A percentile compares a stretch with the other conserved stretches of the same genome.
Conservation (phyloP, 2,888 invertebrate species). For the Microctonus hyperodae region DNA sequence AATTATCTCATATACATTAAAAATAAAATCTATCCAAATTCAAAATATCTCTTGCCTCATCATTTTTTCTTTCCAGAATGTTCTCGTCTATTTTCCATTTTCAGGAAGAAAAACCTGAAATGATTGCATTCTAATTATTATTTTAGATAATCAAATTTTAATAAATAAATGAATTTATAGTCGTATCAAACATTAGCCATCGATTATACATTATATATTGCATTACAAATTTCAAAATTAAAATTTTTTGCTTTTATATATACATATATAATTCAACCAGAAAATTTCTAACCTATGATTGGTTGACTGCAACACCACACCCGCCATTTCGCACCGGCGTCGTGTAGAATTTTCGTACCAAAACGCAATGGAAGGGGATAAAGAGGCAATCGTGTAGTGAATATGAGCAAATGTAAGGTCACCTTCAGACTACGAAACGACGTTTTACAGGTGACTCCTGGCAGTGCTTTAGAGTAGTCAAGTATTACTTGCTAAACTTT, state of each 20-base stretch:
- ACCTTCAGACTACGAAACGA: constrained; percentile 55
- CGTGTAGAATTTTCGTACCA: background rate
- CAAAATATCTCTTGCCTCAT: background rate
- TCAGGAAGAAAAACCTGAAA: background rate
- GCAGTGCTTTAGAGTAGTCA: constrained; percentile 36
- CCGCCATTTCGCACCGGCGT: constrained; percentile 3
- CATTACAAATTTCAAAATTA: too few relatives aligned
- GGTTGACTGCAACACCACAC: background rate
- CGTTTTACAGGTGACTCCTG: constrained; percentile 49
- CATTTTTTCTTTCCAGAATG: background rate
- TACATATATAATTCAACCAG: too few relatives aligned
- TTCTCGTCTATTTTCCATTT: background rate
- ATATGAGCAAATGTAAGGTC: constrained; percentile 51
- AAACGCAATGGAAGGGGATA: constrained; percentile 19
- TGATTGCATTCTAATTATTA: too few relatives aligned
- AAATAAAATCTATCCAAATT: too few relatives aligned
- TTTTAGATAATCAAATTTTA: too few relatives aligned
- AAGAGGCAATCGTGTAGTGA: constrained; percentile 30
- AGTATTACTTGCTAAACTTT: background rate
- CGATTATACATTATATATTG: too few relatives aligned
- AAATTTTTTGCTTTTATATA: too few relatives aligned
- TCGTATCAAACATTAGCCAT: too few relatives aligned
- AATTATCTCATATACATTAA: background rate
- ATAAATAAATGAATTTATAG: too few relatives aligned
- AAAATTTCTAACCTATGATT: background rate